Evolutionary conservation across 1,140 invertebrate species (phyloP).

Genomic region (Aphaenogaster floridana): DNA sequence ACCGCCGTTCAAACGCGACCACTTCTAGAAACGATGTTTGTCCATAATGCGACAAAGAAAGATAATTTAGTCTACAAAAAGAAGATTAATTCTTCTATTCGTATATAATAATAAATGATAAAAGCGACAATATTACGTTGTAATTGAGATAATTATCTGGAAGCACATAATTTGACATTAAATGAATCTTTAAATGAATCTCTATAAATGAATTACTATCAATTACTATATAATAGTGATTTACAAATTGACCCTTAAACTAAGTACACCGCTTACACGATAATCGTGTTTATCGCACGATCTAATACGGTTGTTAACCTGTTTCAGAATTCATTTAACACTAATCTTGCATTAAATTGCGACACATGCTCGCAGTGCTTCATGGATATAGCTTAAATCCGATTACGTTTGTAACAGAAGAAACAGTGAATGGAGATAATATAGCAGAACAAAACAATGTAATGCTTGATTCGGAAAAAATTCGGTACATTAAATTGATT

Average conservation of each 20-base stretch:
- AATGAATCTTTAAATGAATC: neutral
- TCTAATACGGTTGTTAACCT: neutral
- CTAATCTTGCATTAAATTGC: neutral
- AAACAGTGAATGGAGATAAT: neutral
- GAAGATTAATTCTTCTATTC: neutral
- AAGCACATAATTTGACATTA: neutral
- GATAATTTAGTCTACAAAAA: slow-evolving; percentile 18
- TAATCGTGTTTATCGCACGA: slow-evolving; percentile 22
- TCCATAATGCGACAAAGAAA: slow-evolving; percentile 7
- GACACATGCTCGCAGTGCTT: neutral
- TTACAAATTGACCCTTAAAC: slow-evolving; percentile 11
- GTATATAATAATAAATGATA: neutral
- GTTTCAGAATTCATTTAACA: slow-evolving; percentile 21
- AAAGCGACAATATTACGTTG: neutral
- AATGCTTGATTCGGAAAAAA: neutral
- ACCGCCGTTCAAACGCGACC: slow-evolving; percentile 29
- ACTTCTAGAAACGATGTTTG: slow-evolving; percentile 29
- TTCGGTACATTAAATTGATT: neutral
- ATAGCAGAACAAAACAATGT: neutral
- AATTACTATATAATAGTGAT: neutral
- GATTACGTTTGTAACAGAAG: neutral
- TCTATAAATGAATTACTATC: neutral
- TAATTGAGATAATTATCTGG: neutral
- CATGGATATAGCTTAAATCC: neutral
- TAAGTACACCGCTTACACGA: neutral